phyloP scores from a whole-genome alignment of 2,113 vertebrate species.

The Eubucco bourcierii region DNA sequence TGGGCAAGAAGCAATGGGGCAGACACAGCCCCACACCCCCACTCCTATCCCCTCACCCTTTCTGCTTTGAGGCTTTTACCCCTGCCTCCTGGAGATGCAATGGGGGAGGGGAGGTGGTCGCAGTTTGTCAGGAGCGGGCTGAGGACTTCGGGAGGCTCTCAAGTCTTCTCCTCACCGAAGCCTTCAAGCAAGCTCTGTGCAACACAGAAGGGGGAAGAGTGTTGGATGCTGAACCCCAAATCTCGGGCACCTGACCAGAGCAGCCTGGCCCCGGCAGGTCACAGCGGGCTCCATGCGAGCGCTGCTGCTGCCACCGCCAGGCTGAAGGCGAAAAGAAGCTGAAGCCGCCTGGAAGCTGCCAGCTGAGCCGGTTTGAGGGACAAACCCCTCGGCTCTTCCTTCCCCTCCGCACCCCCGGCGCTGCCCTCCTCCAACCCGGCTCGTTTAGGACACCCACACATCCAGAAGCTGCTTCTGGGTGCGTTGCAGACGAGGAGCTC shows the following conservation, averaged over 20 bases:
- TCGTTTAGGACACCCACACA: neutral
- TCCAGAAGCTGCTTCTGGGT: no score
- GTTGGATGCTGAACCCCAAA: accelerated
- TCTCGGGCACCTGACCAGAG: accelerated
- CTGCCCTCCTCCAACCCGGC: neutral
- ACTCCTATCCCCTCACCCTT: neutral
- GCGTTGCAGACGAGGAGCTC: no score
- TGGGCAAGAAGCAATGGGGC: neutral
- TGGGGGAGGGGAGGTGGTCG: accelerated
- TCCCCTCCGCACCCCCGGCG: no score
- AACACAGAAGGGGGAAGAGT: accelerated
- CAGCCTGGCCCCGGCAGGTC: neutral
- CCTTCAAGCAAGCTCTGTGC: accelerated
- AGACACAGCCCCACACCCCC: accelerated
- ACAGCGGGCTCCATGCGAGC: conserved; percentile 46
- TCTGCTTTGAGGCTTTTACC: neutral
- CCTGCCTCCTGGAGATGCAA: accelerated
- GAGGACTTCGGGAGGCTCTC: neutral
- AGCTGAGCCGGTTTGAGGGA: neutral
- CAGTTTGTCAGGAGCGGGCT: neutral
- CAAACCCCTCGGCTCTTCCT: neutral
- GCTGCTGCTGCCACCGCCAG: conserved; percentile 81
- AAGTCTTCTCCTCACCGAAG: neutral
- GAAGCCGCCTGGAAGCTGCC: neutral
- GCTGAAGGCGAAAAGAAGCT: neutral